A percentile compares a stretch with the other conserved stretches of the same genome.
Evolutionary conservation across 2,797 vertebrate genomes (phyloP).

Genomic region (Octomys mimax): DNA sequence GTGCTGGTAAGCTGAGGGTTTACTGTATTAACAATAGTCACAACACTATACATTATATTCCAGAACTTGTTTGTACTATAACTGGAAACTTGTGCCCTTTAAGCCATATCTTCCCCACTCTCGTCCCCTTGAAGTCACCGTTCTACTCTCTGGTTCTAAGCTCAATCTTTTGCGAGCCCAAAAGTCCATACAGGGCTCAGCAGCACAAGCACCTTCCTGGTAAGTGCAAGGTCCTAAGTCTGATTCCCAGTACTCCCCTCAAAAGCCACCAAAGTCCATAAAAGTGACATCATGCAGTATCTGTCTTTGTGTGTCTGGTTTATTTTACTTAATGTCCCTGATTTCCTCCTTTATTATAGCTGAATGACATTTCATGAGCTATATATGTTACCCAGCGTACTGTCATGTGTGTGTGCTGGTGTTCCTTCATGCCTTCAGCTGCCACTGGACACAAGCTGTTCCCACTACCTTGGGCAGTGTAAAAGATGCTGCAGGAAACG

Average conservation of each 20-base stretch:
- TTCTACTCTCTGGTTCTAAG: not conserved
- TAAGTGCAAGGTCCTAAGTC: too few species aligned
- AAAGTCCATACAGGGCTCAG: not conserved
- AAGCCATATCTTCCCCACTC: not conserved
- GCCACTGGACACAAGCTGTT: not conserved
- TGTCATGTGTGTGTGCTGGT: not conserved
- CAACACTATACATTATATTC: not conserved
- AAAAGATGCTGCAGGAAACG: not conserved
- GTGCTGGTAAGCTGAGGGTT: not conserved
- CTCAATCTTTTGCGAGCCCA: not conserved
- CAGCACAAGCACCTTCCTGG: too few species aligned
- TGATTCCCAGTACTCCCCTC: too few species aligned
- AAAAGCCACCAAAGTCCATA: not conserved
- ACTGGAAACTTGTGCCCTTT: not conserved
- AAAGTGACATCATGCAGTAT: not conserved
- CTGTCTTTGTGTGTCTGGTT: not conserved
- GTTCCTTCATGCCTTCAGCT: not conserved
- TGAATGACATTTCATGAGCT: not conserved
- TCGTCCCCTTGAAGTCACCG: too few species aligned
- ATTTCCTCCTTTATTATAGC: not conserved
- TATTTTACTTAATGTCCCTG: not conserved
- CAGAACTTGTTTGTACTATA: not conserved
- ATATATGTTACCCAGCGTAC: not conserved
- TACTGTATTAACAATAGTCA: not conserved
- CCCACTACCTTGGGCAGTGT: not conserved